These are phyloP conservation scores for Eupeodes latifasciatus DNA, from an alignment of 2,888 invertebrate genomes.

Conservation along the genomic window DNA sequence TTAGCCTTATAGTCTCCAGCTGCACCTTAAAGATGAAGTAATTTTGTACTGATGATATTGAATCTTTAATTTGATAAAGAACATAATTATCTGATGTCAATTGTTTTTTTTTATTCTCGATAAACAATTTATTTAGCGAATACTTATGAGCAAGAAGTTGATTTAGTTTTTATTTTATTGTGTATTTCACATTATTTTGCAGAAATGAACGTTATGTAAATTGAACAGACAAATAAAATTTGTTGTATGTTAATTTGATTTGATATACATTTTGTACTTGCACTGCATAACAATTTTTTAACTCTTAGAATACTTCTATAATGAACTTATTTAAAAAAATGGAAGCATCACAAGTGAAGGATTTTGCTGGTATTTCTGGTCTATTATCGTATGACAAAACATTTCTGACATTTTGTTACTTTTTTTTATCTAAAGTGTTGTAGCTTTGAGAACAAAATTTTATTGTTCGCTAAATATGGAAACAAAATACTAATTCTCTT, in stretches of 20 bases:
- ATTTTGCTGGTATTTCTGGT: no score
- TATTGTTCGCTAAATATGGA: no score
- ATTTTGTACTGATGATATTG: neutral
- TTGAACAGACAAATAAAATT: neutral
- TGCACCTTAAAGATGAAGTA: conserved; percentile 4
- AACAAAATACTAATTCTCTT: no score
- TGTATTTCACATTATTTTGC: neutral
- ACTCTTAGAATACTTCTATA: no score
- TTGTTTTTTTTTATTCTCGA: neutral
- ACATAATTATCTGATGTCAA: neutral
- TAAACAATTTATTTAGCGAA: neutral
- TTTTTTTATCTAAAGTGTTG: no score
- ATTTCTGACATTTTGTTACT: no score
- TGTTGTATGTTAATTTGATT: neutral
- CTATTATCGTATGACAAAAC: no score
- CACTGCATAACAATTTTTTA: neutral
- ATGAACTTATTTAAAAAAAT: no score
- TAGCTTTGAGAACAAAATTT: no score
- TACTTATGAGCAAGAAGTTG: neutral
- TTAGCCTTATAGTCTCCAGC: neutral
- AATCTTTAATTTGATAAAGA: neutral
- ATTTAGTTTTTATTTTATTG: neutral
- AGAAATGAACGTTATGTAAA: conserved; percentile 4
- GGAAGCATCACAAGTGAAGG: no score
- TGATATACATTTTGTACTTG: neutral